Percentiles rank a stretch among this genome's conserved stretches.
phyloP scores from a whole-genome alignment of 1,140 invertebrate genomes.

The Alviniconcha marisindica region DNA sequence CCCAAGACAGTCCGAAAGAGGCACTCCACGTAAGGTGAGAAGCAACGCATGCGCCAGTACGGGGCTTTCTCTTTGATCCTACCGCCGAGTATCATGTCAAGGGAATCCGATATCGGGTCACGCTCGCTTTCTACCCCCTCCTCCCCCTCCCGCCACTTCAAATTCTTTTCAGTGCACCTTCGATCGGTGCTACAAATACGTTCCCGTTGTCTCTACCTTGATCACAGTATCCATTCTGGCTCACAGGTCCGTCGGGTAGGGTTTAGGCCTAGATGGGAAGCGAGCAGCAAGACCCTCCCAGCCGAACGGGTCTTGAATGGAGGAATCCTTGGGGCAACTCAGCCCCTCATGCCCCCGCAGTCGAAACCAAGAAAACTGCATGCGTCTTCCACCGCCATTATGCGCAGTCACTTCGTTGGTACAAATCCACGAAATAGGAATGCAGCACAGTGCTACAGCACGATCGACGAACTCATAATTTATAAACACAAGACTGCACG shows the following conservation, averaged over 20 bases:
- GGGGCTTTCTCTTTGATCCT: constrained; percentile 30
- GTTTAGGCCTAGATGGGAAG: too few species aligned
- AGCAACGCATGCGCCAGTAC: constrained; percentile 4
- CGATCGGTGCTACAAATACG: neutral
- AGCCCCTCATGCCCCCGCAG: neutral
- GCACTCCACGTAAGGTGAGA: constrained; percentile 26
- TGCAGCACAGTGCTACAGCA: neutral
- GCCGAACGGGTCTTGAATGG: constrained; percentile 22
- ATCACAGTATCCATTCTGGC: neutral
- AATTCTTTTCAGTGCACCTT: neutral
- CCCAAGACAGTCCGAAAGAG: neutral
- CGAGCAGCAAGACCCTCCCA: neutral
- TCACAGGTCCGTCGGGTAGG: neutral
- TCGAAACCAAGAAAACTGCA: neutral
- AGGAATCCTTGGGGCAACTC: constrained; percentile 25
- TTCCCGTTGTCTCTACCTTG: neutral
- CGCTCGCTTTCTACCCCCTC: neutral
- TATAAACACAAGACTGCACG: too few species aligned
- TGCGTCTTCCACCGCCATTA: neutral
- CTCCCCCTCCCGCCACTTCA: neutral
- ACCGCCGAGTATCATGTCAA: constrained; percentile 22
- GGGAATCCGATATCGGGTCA: constrained; percentile 15
- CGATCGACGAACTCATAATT: too few species aligned
- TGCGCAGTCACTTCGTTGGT: neutral
- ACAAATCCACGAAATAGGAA: neutral